phyloP scores from a whole-genome alignment of 2,797 vertebrate genomes.

The Gymnodraco acuticeps region DNA sequence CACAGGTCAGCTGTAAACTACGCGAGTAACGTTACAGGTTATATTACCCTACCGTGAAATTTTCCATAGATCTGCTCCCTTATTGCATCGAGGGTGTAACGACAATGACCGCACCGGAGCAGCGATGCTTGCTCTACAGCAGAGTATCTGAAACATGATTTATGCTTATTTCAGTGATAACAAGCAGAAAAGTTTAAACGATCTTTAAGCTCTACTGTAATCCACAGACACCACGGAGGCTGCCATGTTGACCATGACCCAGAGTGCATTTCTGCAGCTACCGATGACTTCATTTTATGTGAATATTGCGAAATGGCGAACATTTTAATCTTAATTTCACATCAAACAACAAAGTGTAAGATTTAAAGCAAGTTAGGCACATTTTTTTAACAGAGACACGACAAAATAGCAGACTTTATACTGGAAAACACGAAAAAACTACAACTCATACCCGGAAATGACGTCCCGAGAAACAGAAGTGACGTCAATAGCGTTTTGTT shows the following conservation, averaged over 20 bases:
- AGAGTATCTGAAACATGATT: conserved; percentile 80
- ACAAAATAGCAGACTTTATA: rapidly evolving
- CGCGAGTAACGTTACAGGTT: conserved; percentile 20
- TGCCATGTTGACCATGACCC: conserved; percentile 82
- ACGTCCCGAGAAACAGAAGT: conserved; percentile 15
- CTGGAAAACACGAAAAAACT: conserved; percentile 2
- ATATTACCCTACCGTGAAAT: conserved; percentile 76
- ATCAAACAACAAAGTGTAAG: rapidly evolving
- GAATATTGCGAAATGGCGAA: rapidly evolving
- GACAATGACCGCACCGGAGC: conserved; percentile 51
- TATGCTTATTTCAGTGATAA: not conserved
- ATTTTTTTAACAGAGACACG: rapidly evolving
- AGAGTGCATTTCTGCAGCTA: conserved; percentile 61
- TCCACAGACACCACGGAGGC: conserved; percentile 60
- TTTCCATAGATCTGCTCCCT: conserved; percentile 69
- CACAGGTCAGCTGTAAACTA: conserved; percentile 38
- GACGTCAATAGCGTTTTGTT: conserved; percentile 81
- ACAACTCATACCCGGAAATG: conserved; percentile 68
- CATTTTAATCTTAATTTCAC: not conserved
- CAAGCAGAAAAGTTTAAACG: conserved; percentile 15
- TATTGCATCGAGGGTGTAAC: conserved; percentile 60
- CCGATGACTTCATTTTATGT: not conserved
- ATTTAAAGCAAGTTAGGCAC: not conserved
- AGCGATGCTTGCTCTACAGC: conserved; percentile 53
- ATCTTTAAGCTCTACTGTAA: conserved; percentile 57